These are phyloP conservation scores for Minunthozetes semirufus DNA, from an alignment of 2,888 invertebrate genomes.

Conservation along the genomic window DNA sequence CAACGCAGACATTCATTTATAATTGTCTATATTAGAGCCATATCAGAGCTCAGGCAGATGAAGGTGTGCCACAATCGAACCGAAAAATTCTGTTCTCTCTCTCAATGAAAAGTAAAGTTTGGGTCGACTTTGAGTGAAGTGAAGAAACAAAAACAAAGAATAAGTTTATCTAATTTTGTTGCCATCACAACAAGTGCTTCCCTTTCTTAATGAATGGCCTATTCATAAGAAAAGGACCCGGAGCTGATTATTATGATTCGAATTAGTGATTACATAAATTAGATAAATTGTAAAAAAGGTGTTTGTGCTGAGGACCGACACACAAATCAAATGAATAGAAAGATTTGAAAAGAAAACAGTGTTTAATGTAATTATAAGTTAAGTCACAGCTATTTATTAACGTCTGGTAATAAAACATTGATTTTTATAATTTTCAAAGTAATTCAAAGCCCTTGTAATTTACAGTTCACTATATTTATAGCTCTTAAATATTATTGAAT, in stretches of 20 bases:
- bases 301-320: neutral
- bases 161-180: constrained; percentile 6
- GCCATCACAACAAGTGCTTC: neutral
- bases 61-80: neutral
- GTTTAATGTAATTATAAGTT: neutral
- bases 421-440: neutral
- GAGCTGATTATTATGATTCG: neutral
- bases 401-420: neutral
- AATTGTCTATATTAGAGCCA: neutral
- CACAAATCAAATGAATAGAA: neutral
- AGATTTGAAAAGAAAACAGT: neutral
- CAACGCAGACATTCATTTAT: neutral
- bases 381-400: constrained; percentile 7
- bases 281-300: neutral
- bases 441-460: no score
- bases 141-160: neutral
- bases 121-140: no score
- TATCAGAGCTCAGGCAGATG: neutral
- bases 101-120: no score
- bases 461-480: neutral
- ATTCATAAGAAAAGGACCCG: neutral
- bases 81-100: neutral
- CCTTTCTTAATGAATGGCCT: neutral
- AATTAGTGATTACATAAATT: constrained; percentile 3
- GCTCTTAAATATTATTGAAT: neutral